Base-by-base conservation (phyloP, 2,113 vertebrate species). In the Callionymus lyra region DNA sequence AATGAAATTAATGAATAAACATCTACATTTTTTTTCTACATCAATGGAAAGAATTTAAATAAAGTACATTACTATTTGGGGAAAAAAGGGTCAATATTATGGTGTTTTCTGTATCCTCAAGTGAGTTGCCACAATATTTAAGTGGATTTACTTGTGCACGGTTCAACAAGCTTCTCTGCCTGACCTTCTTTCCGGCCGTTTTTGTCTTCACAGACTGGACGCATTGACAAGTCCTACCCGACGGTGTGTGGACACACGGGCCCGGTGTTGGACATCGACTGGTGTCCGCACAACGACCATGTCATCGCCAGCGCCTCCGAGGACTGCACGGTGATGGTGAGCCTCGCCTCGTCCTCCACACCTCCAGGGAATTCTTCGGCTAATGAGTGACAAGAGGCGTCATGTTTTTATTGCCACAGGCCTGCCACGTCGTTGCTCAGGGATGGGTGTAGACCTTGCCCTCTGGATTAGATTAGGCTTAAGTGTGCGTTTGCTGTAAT, bases 191-290 rank as follows among this genome's bases (percentile, higher is more conserved):
- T 34, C 45, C 18, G 56, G 38, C 41, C 44, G 18, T 72, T 33
- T 72, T 33, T 59, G 40, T 74, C 41, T 44, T 77, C 56, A 34
- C 81, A 98, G 94, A 82, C 87, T 1, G 94, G 94, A 52, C 86
- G 94, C 59, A 97, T 98, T 57, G 94, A 97, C 79, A 96, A 97
- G 71, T 86, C 93, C 55, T 94, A 93, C 81, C 94, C 94, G 10
- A 94, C 90, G 12, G 93, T 98, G 50, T 98, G 94, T 51, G 94
- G 94, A 16, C 94, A 98, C 83, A 98, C 93, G 2, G 93, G 92
- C 33, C 93, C 93, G 0, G 94, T 98, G 78, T 81, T 98, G 38
- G 94, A 98, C 80, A 96, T 98, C 5, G 93, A 97, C 11, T 98
- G 94, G 94, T 97, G 93, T 56, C 94, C 93, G 18, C 93, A 98